phyloP scores from a whole-genome alignment of 1,140 invertebrate genomes.

The Zaprionus ghesquierei region DNA sequence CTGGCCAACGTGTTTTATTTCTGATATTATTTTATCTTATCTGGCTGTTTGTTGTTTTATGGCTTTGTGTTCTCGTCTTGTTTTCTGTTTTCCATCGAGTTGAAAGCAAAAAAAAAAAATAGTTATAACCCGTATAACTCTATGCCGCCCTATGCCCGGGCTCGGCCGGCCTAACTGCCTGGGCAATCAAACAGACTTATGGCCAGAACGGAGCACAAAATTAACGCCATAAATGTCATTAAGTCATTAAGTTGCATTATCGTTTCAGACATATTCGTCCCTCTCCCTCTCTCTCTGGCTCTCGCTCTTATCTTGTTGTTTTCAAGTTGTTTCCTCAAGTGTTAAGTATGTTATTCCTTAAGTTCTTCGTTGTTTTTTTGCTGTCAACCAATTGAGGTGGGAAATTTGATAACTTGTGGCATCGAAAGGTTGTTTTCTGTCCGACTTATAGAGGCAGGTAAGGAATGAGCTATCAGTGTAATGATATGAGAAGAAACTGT shows the following conservation, averaged over 20 bases:
- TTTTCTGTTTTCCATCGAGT: slow-evolving; percentile 53
- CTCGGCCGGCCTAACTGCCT: no score
- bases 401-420: slow-evolving; percentile 29
- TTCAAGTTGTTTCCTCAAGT: slow-evolving; percentile 42
- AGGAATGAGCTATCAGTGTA: not conserved
- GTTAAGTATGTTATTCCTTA: slow-evolving; percentile 21
- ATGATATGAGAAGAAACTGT: not conserved
- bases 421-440: slow-evolving; percentile 17
- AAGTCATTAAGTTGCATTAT: slow-evolving; percentile 71
- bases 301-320: slow-evolving; percentile 57
- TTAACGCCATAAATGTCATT: slow-evolving; percentile 67
- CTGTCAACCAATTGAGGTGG: slow-evolving; percentile 31
- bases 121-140: not conserved
- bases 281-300: not conserved
- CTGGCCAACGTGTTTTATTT: slow-evolving; percentile 36
- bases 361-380: slow-evolving; percentile 18
- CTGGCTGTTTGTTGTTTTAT: slow-evolving; percentile 42
- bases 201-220: slow-evolving; percentile 23
- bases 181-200: slow-evolving; percentile 48
- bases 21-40: slow-evolving; percentile 66
- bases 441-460: not conserved
- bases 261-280: slow-evolving; percentile 1
- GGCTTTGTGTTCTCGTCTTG: slow-evolving; percentile 14
- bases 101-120: no score
- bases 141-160: slow-evolving; percentile 3